Evolutionary conservation across 2,797 vertebrate species (phyloP).

Genomic region (Heliangelus exortis): DNA sequence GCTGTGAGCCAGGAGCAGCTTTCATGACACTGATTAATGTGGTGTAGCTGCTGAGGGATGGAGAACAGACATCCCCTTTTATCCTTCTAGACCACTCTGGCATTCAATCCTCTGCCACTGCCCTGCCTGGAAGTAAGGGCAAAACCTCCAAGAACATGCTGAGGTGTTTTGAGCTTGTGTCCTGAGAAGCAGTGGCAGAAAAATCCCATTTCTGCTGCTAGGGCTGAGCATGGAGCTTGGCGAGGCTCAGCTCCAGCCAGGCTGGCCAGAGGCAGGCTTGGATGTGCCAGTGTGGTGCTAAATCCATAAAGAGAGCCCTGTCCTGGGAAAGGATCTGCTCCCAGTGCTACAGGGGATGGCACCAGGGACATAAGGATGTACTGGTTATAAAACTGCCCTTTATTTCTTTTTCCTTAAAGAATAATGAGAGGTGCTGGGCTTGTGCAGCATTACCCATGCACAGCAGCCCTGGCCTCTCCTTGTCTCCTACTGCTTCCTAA

Average conservation of each 20-base stretch:
- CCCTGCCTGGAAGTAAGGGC: neutral
- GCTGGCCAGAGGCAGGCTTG: neutral
- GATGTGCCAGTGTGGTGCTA: too few relatives aligned
- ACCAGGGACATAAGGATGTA: fast-evolving
- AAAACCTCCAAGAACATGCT: neutral
- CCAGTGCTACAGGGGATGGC: fast-evolving
- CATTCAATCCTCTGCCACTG: neutral
- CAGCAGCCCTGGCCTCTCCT: fast-evolving
- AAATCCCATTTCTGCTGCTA: neutral
- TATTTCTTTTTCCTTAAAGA: neutral
- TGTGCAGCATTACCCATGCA: fast-evolving
- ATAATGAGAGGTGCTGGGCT: neutral
- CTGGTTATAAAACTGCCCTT: too few relatives aligned
- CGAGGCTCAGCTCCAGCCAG: neutral
- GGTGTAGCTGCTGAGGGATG: neutral
- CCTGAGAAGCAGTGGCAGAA: neutral
- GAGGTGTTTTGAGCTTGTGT: neutral
- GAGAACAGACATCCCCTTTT: neutral
- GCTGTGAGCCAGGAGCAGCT: neutral
- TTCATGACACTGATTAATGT: neutral
- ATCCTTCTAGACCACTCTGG: neutral
- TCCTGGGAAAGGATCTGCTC: neutral
- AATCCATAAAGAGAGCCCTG: fast-evolving
- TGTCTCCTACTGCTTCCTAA: neutral
- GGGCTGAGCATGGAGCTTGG: neutral